Conservation (phyloP, 2,797 vertebrate genomes). For the Coregonus ussuriensis region DNA sequence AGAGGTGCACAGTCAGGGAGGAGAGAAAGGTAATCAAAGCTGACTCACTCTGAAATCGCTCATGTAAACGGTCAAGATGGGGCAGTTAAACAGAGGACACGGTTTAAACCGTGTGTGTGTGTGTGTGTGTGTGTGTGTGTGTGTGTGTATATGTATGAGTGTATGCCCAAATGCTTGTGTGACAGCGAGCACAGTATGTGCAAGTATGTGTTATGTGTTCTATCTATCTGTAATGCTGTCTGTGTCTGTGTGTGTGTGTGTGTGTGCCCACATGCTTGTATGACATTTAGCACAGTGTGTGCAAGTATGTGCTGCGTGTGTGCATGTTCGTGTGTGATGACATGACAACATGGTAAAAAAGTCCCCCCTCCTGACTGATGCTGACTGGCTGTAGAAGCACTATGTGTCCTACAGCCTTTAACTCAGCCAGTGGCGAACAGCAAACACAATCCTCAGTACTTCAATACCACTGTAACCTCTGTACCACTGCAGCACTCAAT, state of each 20-base stretch:
- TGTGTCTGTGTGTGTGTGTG: not conserved
- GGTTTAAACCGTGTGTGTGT: not conserved
- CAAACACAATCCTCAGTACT: no score
- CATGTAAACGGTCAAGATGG: slow-evolving; percentile 2
- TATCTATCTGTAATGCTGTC: no score
- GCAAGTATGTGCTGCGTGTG: not conserved
- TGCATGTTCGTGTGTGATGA: not conserved
- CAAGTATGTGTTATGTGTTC: not conserved
- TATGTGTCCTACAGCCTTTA: no score
- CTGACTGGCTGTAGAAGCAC: not conserved
- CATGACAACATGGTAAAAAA: not conserved
- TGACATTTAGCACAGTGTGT: not conserved
- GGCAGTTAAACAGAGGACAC: not conserved
- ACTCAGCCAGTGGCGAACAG: no score
- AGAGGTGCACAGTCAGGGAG: not conserved
- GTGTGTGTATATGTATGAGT: not conserved
- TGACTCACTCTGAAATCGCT: slow-evolving; percentile 20
- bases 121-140: not conserved
- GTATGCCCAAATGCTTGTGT: not conserved
- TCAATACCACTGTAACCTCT: not conserved
- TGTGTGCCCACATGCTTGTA: not conserved
- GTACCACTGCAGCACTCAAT: not conserved
- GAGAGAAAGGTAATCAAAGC: slow-evolving; percentile 4
- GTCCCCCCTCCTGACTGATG: not conserved
- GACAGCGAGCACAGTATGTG: no score